A percentile compares a stretch with the other conserved stretches of the same genome.
These are phyloP conservation scores for Steromphala cineraria DNA, from an alignment of 2,888 invertebrate genomes.

Conservation along the genomic window DNA sequence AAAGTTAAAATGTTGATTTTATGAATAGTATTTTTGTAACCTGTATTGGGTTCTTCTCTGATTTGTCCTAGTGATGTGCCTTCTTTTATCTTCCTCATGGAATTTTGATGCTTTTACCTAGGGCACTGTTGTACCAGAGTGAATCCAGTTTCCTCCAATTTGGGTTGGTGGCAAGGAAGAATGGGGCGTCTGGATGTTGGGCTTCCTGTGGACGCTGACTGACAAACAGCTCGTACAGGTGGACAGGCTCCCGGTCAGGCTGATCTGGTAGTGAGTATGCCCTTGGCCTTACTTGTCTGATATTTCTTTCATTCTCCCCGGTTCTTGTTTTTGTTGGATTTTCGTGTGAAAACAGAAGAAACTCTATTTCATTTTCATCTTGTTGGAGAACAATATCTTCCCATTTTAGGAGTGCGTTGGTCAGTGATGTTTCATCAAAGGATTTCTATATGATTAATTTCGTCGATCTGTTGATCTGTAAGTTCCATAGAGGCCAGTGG, in stretches of 20 bases:
- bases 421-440: constrained; percentile 65
- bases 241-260: constrained; percentile 57
- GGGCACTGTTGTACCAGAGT: too few species aligned
- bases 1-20: too few species aligned
- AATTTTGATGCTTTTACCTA: too few species aligned
- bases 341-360: constrained; percentile 36
- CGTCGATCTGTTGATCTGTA: too few species aligned
- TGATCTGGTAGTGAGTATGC: constrained; percentile 49
- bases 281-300: constrained; percentile 25
- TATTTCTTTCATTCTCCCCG: too few species aligned
- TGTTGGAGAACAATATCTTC: constrained; percentile 57
- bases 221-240: constrained; percentile 61
- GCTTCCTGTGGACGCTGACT: constrained; percentile 55
- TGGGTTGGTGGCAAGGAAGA: constrained; percentile 48
- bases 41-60: too few species aligned
- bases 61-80: too few species aligned
- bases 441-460: constrained; percentile 55
- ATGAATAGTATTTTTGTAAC: too few species aligned
- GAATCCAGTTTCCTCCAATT: too few species aligned
- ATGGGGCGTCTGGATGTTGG: constrained; percentile 60
- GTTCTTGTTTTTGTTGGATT: too few species aligned
- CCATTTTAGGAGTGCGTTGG: constrained; percentile 64
- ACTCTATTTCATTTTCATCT: constrained; percentile 52
- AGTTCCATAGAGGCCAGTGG: constrained; percentile 27
- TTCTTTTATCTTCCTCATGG: too few species aligned